Evolutionary conservation across 2,888 invertebrate species (phyloP), one percentile per base, ranked within the genome.

Genomic region (Galeopsomyia nigrocyanea): DNA sequence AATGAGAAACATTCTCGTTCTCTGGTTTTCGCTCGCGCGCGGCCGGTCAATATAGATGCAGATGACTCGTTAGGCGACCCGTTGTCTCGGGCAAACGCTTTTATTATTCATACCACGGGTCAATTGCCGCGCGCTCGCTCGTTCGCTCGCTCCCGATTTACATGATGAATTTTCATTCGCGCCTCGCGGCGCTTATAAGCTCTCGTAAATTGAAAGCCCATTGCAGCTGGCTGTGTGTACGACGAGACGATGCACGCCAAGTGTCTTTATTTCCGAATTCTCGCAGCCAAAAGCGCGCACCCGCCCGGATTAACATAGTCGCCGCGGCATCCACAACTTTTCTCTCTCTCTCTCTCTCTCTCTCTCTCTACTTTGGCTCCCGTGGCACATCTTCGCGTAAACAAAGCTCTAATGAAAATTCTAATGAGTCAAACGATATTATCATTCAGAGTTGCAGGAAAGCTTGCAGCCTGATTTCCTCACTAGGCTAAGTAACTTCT

Each of bases 341-440:
- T 51, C 50, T 31, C 22, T 51, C 21, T 39, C 55, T 7, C 21
- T 6, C 53, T 46, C 62, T 26, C 62, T 66, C 64, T 47, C 67
- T 66, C 74, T 51, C 62, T 63, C 57, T 46, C 53, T 47, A 53
- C 74, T 71, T 68, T 62, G 46, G 14, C 49, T 63, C 22, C 56
- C 75, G 62, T 21, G 39, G 68, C 62, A 68, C 72, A 62, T 73
- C 60, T 64, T 62, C 56, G 57, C 57, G 81, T 80, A 82, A 83
- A 83, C 82, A 82, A 82, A 81, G 82, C 81, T 79, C 80, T 80
- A 81, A 83, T 82, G 82, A 83, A 83, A 83, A 81, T 82, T 83
- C 82, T 82, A 82, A 83, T 82, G 82, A 83, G 80, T 81, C 79
- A 80, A 83, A 83, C 82, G 82, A 81, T 83, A 82, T 83, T 83